phyloP scores from a whole-genome alignment of 92 coral and sea anemone genomes.

The Isaurus tuberculatus region DNA sequence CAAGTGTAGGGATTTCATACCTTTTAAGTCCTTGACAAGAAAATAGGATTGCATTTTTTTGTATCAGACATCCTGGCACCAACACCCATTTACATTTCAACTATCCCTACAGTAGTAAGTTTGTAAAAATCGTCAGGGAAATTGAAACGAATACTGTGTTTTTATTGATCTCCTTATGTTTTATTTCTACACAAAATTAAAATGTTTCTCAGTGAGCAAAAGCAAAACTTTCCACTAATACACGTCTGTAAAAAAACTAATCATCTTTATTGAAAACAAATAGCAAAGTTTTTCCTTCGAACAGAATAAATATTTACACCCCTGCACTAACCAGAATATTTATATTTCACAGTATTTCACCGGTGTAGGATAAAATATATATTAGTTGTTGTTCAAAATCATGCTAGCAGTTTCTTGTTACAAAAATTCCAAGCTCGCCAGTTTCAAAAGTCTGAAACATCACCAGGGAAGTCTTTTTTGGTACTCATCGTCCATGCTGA shows the following conservation, averaged over 20 bases:
- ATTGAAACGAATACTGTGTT: not conserved
- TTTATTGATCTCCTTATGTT: constrained; percentile 1
- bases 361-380: not conserved
- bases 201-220: not conserved
- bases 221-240: not conserved
- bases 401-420: not conserved
- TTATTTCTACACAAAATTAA: not conserved
- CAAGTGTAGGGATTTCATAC: too few relatives aligned
- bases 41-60: constrained; percentile 8
- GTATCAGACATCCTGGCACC: constrained; percentile 40
- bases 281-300: too few relatives aligned
- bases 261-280: not conserved
- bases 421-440: not conserved
- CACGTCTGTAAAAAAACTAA: not conserved
- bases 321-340: not conserved
- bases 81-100: not conserved
- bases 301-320: too few relatives aligned
- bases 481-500: not conserved
- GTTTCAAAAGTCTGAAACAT: not conserved
- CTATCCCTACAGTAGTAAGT: not conserved
- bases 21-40: not conserved
- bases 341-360: not conserved
- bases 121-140: not conserved
- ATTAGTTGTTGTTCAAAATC: not conserved
- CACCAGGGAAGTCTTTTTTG: not conserved